Evolutionary conservation across 2,888 invertebrate species (phyloP).

Genomic region (Tipula confusa): DNA sequence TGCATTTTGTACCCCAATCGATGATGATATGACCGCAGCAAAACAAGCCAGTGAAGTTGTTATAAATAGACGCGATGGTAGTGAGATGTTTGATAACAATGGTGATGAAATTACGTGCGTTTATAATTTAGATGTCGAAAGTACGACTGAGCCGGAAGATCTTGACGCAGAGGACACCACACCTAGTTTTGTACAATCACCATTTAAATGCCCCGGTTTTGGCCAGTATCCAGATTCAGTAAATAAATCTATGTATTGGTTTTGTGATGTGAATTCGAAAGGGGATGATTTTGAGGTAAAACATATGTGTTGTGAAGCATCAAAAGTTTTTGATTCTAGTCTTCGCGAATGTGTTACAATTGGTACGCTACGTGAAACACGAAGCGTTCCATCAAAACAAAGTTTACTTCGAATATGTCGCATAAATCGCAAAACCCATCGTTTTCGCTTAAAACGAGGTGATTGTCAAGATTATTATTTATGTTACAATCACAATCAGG

Average conservation of each 20-base stretch:
- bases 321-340: constrained; percentile 35
- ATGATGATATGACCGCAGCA: constrained; percentile 26
- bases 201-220: constrained; percentile 36
- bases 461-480: constrained; percentile 37
- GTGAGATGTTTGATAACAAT: not conserved
- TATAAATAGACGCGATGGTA: not conserved
- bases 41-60: not conserved
- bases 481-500: constrained; percentile 36
- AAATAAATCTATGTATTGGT: constrained; percentile 37
- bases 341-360: constrained; percentile 36
- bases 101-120: constrained; percentile 29
- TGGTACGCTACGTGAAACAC: constrained; percentile 34
- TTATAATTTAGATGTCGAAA: not conserved
- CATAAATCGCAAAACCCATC: not conserved
- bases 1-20: constrained; percentile 38
- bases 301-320: constrained; percentile 38
- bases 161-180: not conserved
- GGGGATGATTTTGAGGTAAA: constrained; percentile 36
- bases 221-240: constrained; percentile 36
- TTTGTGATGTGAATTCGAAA: constrained; percentile 36
- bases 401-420: not conserved
- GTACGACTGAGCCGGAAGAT: not conserved
- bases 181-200: not conserved
- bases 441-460: not conserved
- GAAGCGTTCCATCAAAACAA: not conserved